Evolutionary conservation across 2,797 vertebrate genomes (phyloP), one percentile per base, ranked within the genome.

Genomic region (Epinephelus coioides): DNA sequence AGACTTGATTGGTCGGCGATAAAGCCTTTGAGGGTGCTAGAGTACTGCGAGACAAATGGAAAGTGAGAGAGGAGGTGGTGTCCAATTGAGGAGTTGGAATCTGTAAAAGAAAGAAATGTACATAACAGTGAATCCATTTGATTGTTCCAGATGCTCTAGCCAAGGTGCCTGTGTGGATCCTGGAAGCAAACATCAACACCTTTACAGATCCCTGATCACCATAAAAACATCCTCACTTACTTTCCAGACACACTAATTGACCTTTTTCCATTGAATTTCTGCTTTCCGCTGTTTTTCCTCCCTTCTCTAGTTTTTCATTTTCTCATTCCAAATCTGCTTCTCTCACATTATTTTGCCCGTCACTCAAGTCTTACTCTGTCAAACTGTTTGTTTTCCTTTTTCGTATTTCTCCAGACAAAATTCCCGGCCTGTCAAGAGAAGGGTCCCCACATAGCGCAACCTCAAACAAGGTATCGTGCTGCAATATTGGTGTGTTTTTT

Each of bases 391-490:
- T 15, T 34, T 4, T 74, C 19, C 15, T 13, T 38, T 53, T 63
- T 47, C 62, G 5, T 57, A 50, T 74, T 38, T 56, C 86, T 49
- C 3, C 88, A 98, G 97, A 95, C 92, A 97, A 98, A 94, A 97
- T 96, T 17, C 93, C 95, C 2, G 92, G 93, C 86, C 95, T 96
- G 34, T 95, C 97, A 59, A 95, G 97, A 93, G 98, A 99, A 55
- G 95, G 96, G 21, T 99, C 98, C 17, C 98, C 98, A 27, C 97
- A 97, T 69, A 98, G 96, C 72, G 96, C 96, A 27, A 90, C 94
- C 69, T 94, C 96, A 44, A 90, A 90, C 89, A 99, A 99, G 97
- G 98, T 61, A 8, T n/a, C 6, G 1, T 49, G 43, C 61, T 25
- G 5, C 10, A 19, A 18, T 18, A 5, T 10, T 55, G 15, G 2